Evolutionary conservation across 2,888 invertebrate species (phyloP), one percentile per base, ranked within the genome.

Genomic region (Hedychridium roseum): DNA sequence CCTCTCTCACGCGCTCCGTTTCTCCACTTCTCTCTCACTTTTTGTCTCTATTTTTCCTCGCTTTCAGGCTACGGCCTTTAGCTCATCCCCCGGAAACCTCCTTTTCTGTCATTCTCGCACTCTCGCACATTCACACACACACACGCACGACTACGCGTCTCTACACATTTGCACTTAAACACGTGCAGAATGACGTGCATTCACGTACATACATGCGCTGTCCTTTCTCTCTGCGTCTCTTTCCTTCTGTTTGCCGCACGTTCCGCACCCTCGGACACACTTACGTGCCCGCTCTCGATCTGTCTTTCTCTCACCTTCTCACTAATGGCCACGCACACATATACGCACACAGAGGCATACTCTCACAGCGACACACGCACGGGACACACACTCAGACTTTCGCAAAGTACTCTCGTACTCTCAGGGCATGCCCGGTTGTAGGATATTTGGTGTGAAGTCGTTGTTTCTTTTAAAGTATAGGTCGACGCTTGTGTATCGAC

Each of bases 371-470:
- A 43, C 23, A 50, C 52, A 45, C 42, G 45, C 43, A 44, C 27
- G 42, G 35, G 32, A 43, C 43, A 43, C 50, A 45, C 54, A 39
- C 41, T 43, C 50, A 46, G 59, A 51, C 41, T 46, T 54, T 68
- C 68, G 57, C 74, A 71, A 56, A 56, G 69, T 72, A 72, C 77
- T 76, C 78, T 77, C 76, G 77, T 77, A 74, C 74, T 76, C 75
- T 76, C 76, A 74, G 76, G 76, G 76, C 78, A 76, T 78, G 77
- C 74, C 78, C 75, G 68, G 77, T 77, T 78, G 78, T 76, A 78
- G 78, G 77, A 77, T 76, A 68, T 61, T 64, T 64, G 60, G 70
- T 76, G 66, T 71, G 63, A 70, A 55, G 42, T 56, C 57, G 62
- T 62, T 55, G 60, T 42, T 46, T 56, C 52, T 42, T n/a, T n/a